phyloP scores from a whole-genome alignment of 1,140 invertebrate genomes.

The Cyphomyrmex costatus region DNA sequence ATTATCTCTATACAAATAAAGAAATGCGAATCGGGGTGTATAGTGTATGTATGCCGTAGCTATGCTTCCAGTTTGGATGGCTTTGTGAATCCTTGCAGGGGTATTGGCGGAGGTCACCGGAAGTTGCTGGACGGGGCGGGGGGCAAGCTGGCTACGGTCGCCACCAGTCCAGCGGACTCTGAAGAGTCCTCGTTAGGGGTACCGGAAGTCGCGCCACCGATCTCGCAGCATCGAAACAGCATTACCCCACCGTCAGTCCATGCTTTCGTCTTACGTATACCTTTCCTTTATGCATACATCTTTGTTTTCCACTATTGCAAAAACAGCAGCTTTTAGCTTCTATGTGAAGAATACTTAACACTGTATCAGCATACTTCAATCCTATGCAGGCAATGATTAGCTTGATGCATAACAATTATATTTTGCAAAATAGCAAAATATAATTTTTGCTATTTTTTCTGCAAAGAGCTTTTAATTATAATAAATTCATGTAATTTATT shows the following conservation, averaged over 20 bases:
- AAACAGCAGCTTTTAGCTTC: neutral
- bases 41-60: constrained; percentile 30
- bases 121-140: constrained; percentile 88
- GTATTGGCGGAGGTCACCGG: constrained; percentile 87
- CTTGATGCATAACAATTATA: constrained; percentile 4
- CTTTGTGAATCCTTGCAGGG: constrained; percentile 85
- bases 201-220: constrained; percentile 82
- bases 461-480: neutral
- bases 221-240: constrained; percentile 85
- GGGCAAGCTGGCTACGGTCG: constrained; percentile 87
- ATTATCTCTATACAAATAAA: constrained; percentile 27
- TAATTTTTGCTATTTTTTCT: neutral
- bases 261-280: constrained; percentile 78
- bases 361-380: neutral
- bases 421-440: neutral
- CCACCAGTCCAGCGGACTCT: constrained; percentile 86
- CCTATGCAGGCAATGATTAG: neutral
- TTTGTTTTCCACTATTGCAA: constrained; percentile 34
- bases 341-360: neutral
- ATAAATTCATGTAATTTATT: neutral
- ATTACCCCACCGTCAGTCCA: constrained; percentile 86
- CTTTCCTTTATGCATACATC: constrained; percentile 11
- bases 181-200: constrained; percentile 83
- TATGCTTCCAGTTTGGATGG: constrained; percentile 82
- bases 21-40: constrained; percentile 11